phyloP scores from a whole-genome alignment of 2,113 vertebrate species.

The Pterophyllum scalare region DNA sequence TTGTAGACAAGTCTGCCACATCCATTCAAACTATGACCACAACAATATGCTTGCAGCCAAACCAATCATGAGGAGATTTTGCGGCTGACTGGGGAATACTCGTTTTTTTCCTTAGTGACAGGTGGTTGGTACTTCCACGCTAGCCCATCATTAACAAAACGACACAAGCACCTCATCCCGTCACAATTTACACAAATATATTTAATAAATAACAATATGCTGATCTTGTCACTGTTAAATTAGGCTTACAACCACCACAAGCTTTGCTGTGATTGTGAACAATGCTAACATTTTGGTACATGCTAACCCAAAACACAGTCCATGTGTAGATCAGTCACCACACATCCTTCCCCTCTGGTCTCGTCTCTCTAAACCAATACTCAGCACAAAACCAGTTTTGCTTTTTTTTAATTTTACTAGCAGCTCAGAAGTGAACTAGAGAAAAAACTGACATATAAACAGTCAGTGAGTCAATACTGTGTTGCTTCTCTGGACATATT shows the following conservation, averaged over 20 bases:
- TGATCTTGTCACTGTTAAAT: background rate
- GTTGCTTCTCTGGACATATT: background rate
- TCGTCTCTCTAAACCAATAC: conserved; percentile 7
- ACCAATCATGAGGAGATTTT: background rate
- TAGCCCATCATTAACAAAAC: background rate
- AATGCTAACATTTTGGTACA: background rate
- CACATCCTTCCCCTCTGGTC: background rate
- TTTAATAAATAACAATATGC: background rate
- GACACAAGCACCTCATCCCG: background rate
- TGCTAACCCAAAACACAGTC: background rate
- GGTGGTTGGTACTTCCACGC: background rate
- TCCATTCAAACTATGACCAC: background rate
- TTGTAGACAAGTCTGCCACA: background rate
- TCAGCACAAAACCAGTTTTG: background rate
- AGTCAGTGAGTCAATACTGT: background rate
- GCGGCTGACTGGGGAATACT: background rate
- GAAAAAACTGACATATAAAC: background rate
- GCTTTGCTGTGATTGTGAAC: background rate
- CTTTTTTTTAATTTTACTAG: background rate
- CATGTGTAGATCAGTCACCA: background rate
- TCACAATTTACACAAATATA: background rate
- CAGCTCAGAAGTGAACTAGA: background rate
- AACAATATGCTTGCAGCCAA: background rate
- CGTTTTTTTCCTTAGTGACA: background rate
- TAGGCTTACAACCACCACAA: background rate